Evolutionary conservation across 2,888 invertebrate species (phyloP).

Genomic region (Helleia helle): DNA sequence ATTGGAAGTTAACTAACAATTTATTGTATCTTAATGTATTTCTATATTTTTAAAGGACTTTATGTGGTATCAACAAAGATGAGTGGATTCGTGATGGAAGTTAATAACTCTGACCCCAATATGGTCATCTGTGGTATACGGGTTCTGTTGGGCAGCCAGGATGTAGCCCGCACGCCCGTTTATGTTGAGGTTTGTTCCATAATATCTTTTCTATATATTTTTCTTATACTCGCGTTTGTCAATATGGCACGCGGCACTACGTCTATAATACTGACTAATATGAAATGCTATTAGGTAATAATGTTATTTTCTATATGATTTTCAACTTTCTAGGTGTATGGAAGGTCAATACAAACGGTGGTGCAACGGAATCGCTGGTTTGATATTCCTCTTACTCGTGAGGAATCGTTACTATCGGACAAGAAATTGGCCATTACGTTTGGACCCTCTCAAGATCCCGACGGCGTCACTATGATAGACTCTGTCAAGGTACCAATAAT

Average conservation of each 20-base stretch:
- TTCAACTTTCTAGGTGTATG: conserved; percentile 72
- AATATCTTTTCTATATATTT: neutral
- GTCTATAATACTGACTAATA: no score
- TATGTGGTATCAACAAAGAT: conserved; percentile 95
- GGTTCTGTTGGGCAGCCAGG: conserved; percentile 89
- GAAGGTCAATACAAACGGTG: conserved; percentile 81
- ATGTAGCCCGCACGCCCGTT: conserved; percentile 83
- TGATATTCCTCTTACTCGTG: conserved; percentile 94
- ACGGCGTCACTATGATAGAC: conserved; percentile 93
- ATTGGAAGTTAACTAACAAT: no score
- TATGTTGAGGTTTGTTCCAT: conserved; percentile 75
- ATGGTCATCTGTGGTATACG: conserved; percentile 93
- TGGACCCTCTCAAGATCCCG: conserved; percentile 89
- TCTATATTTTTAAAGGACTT: conserved; percentile 71
- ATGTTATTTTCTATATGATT: no score
- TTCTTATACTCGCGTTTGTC: no score
- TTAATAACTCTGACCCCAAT: conserved; percentile 88
- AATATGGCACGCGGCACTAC: no score
- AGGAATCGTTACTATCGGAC: conserved; percentile 93
- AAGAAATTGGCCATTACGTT: conserved; percentile 90
- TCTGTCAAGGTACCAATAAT: conserved; percentile 92
- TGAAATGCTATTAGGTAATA: no score
- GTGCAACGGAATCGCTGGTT: conserved; percentile 91
- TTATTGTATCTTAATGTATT: no score
- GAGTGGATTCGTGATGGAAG: conserved; percentile 90